Conservation (phyloP, 2,113 vertebrate species). For the Onychostoma macrolepis region DNA sequence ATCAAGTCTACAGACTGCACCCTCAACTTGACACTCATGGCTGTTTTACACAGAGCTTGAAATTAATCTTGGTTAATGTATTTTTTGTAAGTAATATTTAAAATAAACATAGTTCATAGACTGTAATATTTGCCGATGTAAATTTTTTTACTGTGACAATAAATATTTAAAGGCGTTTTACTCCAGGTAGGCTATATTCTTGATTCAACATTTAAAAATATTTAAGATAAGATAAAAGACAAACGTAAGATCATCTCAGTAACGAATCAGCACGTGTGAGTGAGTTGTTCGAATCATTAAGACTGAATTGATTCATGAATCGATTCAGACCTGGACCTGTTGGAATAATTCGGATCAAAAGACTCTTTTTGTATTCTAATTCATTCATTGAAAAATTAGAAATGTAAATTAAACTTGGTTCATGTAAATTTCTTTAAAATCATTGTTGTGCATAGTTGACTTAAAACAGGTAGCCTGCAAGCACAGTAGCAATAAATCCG, state of each 20-base stretch:
- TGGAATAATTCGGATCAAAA: not conserved
- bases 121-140: not conserved
- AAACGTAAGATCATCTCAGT: too few relatives aligned
- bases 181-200: not conserved
- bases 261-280: not conserved
- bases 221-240: not conserved
- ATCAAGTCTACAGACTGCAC: slow-evolving; percentile 11
- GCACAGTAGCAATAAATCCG: too few relatives aligned
- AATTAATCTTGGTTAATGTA: not conserved
- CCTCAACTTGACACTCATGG: not conserved
- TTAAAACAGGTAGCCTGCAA: too few relatives aligned
- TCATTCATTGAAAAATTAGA: not conserved
- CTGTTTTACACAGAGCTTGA: not conserved
- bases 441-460: too few relatives aligned
- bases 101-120: not conserved
- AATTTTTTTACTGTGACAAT: not conserved
- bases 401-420: not conserved
- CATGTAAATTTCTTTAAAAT: too few relatives aligned
- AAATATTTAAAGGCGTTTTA: not conserved
- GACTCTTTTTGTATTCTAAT: too few relatives aligned
- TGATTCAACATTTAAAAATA: not conserved
- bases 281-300: not conserved
- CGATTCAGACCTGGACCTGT: not conserved
- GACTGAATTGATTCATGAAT: not conserved
- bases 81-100: not conserved